These are phyloP conservation scores for Forbesichthys agassizii DNA, from an alignment of 2,113 vertebrate genomes.

Conservation along the genomic window DNA sequence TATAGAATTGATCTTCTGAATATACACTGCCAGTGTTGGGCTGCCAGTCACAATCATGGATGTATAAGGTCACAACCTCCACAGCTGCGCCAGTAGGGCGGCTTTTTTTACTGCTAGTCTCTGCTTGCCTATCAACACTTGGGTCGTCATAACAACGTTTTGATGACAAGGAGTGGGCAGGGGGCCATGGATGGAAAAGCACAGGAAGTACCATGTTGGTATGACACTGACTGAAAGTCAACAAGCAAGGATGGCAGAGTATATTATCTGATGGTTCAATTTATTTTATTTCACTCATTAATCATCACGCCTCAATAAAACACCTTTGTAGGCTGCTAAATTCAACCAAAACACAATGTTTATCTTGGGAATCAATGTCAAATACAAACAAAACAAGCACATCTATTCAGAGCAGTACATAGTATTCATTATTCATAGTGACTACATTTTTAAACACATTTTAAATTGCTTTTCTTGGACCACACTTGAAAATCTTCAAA, in stretches of 20 bases:
- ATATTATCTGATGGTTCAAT: constrained; percentile 31
- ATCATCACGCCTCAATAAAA: background rate
- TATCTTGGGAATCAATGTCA: background rate
- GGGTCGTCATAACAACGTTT: constrained; percentile 55
- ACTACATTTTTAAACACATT: too few species aligned
- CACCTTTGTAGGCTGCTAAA: constrained; percentile 1
- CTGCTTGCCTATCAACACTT: constrained; percentile 3
- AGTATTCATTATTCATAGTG: background rate
- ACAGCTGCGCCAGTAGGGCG: constrained; percentile 2
- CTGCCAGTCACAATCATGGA: constrained; percentile 4
- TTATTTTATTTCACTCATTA: constrained; percentile 24
- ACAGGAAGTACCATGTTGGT: constrained; percentile 42
- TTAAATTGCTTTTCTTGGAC: too few species aligned
- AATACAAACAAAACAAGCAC: background rate
- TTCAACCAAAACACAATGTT: background rate
- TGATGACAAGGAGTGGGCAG: background rate
- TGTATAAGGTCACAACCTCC: background rate
- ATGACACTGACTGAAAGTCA: constrained; percentile 10
- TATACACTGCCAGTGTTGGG: background rate
- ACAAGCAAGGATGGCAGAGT: constrained; percentile 18
- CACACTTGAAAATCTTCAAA: too few species aligned
- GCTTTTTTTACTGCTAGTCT: constrained; percentile 1
- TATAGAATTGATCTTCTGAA: background rate
- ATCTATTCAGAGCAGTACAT: background rate
- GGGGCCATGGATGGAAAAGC: constrained; percentile 18